phyloP scores from a whole-genome alignment of 2,888 invertebrate species.

The Thyatira batis region DNA sequence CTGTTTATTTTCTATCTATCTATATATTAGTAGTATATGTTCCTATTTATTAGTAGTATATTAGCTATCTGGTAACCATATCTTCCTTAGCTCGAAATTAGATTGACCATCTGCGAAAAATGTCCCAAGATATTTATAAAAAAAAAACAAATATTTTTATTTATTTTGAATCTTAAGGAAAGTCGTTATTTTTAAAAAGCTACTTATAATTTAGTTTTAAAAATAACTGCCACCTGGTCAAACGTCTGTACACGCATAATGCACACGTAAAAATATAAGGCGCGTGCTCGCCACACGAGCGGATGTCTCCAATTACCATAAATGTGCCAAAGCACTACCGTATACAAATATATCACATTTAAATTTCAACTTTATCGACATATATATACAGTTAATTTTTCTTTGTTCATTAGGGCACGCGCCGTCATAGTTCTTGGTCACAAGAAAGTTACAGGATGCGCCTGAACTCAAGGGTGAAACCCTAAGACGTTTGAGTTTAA shows the following conservation, averaged over 20 bases:
- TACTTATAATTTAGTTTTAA: constrained; percentile 28
- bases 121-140: too few species aligned
- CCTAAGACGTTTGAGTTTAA: constrained; percentile 46
- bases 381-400: constrained; percentile 14
- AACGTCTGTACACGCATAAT: constrained; percentile 43
- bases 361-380: constrained; percentile 22
- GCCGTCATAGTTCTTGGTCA: constrained; percentile 54
- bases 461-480: constrained; percentile 64
- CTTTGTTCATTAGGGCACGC: constrained; percentile 40
- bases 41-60: too few species aligned
- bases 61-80: too few species aligned
- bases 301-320: constrained; percentile 73
- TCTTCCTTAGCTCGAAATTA: too few species aligned
- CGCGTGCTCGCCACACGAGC: constrained; percentile 73
- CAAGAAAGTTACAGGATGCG: constrained; percentile 65
- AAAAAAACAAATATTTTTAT: too few species aligned
- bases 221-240: constrained; percentile 50
- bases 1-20: too few species aligned
- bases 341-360: not conserved
- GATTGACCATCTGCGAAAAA: too few species aligned
- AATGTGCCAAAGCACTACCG: constrained; percentile 22
- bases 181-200: constrained; percentile 7
- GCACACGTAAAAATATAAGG: constrained; percentile 49
- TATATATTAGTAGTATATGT: too few species aligned
- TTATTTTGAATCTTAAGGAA: too few species aligned